phyloP scores from a whole-genome alignment of 2,797 vertebrate genomes.

The Zalophus californianus region DNA sequence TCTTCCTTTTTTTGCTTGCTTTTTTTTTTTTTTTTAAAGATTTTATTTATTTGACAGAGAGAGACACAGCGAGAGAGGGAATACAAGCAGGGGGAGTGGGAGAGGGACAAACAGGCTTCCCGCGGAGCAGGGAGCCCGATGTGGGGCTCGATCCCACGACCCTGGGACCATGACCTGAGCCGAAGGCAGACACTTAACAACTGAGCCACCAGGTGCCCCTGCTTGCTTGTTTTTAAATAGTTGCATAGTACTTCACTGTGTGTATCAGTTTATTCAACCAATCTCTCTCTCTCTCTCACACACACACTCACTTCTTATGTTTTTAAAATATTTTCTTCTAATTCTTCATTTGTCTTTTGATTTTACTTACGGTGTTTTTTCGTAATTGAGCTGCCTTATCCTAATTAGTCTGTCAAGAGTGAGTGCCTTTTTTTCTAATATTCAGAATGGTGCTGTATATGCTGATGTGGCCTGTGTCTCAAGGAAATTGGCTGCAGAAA shows the following conservation, averaged over 20 bases:
- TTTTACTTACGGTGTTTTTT: background rate
- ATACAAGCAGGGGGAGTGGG: no score
- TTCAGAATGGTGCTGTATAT: background rate
- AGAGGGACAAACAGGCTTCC: no score
- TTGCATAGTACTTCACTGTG: constrained; percentile 29
- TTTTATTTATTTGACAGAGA: no score
- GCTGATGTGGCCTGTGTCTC: background rate
- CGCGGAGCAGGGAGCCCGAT: no score
- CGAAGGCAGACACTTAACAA: no score
- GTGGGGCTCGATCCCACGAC: no score
- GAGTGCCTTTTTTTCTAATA: background rate
- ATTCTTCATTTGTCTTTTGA: constrained; percentile 36
- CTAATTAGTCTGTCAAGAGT: background rate
- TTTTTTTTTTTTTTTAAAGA: background rate
- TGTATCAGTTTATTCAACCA: background rate
- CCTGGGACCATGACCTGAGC: no score
- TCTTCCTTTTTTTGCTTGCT: background rate
- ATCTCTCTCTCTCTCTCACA: background rate
- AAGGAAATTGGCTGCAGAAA: background rate
- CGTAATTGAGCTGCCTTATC: background rate
- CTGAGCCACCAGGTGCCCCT: no score
- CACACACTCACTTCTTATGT: background rate
- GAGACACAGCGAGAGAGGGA: no score
- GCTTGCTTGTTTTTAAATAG: background rate
- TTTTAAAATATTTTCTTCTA: constrained; percentile 33